phyloP scores from a whole-genome alignment of 2,888 invertebrate genomes.

The Tetragnatha montana region DNA sequence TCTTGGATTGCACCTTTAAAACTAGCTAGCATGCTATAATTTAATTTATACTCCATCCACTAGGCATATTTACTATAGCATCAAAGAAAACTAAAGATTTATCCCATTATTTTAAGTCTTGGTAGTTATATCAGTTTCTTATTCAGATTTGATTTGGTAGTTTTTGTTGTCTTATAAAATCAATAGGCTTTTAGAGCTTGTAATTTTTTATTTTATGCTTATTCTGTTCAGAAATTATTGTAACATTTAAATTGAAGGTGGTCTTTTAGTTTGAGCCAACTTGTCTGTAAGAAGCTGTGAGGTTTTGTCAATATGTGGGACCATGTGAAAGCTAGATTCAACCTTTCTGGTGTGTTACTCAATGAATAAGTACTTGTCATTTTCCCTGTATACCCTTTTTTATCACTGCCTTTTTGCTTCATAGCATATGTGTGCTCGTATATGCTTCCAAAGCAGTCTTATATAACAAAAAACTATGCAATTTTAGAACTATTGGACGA shows the following conservation, averaged over 20 bases:
- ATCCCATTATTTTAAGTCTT: too few relatives aligned
- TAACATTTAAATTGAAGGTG: not conserved
- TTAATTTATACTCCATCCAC: too few relatives aligned
- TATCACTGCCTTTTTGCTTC: conserved; percentile 56
- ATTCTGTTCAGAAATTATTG: too few relatives aligned
- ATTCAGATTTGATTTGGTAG: too few relatives aligned
- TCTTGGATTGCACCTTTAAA: too few relatives aligned
- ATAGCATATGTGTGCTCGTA: conserved; percentile 26
- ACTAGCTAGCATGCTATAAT: too few relatives aligned
- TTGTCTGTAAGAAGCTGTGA: not conserved
- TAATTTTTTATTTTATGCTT: not conserved
- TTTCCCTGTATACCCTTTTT: conserved; percentile 11
- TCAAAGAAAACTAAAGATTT: too few relatives aligned
- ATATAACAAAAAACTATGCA: conserved; percentile 39
- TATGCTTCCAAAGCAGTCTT: conserved; percentile 55
- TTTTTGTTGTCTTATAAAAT: too few relatives aligned
- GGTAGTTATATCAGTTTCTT: too few relatives aligned
- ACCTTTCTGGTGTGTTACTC: not conserved
- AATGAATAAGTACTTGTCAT: not conserved
- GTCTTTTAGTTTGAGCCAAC: conserved; percentile 8
- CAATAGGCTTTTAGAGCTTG: not conserved
- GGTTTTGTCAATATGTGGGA: conserved; percentile 14
- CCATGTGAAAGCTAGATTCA: not conserved
- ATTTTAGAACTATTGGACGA: conserved; percentile 27
- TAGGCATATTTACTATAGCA: too few relatives aligned